A percentile compares a stretch with the other conserved stretches of the same genome.
These are phyloP conservation scores for Oryctes rhinoceros DNA, from an alignment of 1,140 invertebrate species.

Conservation along the genomic window DNA sequence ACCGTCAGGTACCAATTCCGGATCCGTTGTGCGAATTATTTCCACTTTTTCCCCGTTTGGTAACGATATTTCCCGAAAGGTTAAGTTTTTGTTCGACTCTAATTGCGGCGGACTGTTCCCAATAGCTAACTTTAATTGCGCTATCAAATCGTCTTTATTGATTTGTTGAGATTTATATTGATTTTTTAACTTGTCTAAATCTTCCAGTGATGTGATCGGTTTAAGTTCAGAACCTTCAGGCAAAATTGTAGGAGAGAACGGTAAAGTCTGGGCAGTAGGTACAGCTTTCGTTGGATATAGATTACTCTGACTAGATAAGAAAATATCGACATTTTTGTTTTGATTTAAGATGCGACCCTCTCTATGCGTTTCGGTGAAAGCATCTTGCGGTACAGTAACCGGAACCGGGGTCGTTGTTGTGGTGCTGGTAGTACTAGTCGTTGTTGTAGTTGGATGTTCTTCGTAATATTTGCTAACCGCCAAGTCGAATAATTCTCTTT, in stretches of 20 bases:
- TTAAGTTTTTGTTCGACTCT: conserved; percentile 71
- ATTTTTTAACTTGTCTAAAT: conserved; percentile 57
- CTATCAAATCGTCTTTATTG: conserved; percentile 69
- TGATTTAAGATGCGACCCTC: background rate
- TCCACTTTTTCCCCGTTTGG: conserved; percentile 79
- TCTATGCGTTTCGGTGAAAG: conserved; percentile 40
- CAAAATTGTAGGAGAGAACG: conserved; percentile 53
- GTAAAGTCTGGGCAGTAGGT: background rate
- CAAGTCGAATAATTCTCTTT: conserved; percentile 61
- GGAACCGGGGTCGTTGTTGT: conserved; percentile 59
- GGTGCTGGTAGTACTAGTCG: conserved; percentile 60
- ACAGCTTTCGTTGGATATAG: conserved; percentile 55
- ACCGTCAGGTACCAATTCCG: conserved; percentile 66
- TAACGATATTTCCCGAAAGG: conserved; percentile 75
- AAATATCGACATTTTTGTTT: conserved; percentile 28
- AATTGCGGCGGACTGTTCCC: conserved; percentile 69
- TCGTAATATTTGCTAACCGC: conserved; percentile 64
- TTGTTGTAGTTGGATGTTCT: conserved; percentile 62
- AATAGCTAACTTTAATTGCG: conserved; percentile 75
- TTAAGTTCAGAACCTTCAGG: conserved; percentile 50
- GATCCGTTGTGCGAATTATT: conserved; percentile 73
- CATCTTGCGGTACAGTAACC: conserved; percentile 48
- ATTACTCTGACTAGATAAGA: conserved; percentile 27
- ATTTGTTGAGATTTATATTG: conserved; percentile 60
- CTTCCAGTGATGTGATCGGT: conserved; percentile 56